Base-by-base conservation (phyloP, 2,113 vertebrate species). In the Pseudopipra pipra region DNA sequence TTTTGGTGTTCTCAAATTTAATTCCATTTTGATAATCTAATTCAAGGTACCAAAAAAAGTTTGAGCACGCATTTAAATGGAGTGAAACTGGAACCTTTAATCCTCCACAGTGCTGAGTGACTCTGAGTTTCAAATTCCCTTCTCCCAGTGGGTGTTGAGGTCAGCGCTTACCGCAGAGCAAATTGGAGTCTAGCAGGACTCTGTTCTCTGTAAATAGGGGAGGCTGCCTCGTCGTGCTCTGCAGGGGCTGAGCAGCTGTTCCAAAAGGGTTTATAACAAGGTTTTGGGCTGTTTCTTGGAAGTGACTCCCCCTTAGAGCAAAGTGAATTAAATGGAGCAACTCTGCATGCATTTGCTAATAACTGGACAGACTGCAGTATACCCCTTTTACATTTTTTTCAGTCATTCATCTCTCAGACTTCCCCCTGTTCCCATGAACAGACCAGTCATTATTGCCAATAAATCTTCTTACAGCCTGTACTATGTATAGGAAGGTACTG, bases 11-110 rank as follows among this genome's bases (percentile, higher is more conserved):
- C 85, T 88, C 68, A 70, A 74, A 77, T 76, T 62, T 88, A 79
- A 86, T 88, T 93, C 63, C 51, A 88, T 88, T 93, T 83, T 86
- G 55, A 92, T 88, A 83, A 93, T 63, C 63, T 80, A 84, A 90
- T 73, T 83, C 72, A 90, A 77, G 59, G 67, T 33, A 88, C 15
- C 0, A 41, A 84, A 89, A 58, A 52, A 89, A 79, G 23, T 90
- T 81, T 70, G 68, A 85, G 43, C 28, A 14, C 14, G 24, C 43
- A 92, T 90, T 96, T 91, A 77, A 88, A 93, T 19, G 46, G 72
- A 86, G 47, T 41, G 55, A 67, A 90, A 66, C 14, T 44, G 52
- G 18, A 88, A 41, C 24, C 63, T 94, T 97, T 91, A 93, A 88
- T 91, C 75, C 63, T 71, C 8, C 14, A 47, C 75, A 80, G 55